Evolutionary conservation across 23 tunicate genomes (phyloP).

Genomic region (Phallusia fumigata): DNA sequence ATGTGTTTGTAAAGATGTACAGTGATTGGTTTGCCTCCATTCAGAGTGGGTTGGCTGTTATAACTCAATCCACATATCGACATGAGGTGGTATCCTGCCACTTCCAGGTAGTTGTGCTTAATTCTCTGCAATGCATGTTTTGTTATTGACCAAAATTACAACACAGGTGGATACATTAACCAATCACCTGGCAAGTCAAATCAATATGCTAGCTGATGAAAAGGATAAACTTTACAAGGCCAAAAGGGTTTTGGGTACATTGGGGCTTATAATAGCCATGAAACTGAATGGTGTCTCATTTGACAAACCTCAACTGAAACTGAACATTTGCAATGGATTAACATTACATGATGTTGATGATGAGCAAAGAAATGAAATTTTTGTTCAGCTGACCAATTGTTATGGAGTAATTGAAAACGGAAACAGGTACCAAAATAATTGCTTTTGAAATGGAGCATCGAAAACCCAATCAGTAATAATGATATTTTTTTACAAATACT

Average conservation of each 20-base stretch:
- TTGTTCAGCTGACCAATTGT: background rate
- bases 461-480: no score
- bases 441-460: no score
- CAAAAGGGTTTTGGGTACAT: background rate
- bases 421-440: no score
- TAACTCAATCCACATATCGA: no score
- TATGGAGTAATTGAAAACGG: background rate
- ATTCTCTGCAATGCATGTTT: no score
- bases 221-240: background rate
- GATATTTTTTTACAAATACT: no score
- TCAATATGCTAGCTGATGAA: background rate
- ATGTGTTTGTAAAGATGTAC: background rate
- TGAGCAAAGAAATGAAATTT: background rate
- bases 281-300: background rate
- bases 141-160: no score
- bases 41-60: no score
- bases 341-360: background rate
- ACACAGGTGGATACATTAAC: background rate
- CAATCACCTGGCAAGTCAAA: background rate
- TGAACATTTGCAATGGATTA: background rate
- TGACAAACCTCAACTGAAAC: background rate
- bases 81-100: no score
- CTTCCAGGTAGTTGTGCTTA: no score
- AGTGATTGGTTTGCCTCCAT: constrained; percentile 7
- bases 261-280: background rate